These are phyloP conservation scores for Drosophila robusta DNA, from an alignment of 2,888 invertebrate genomes.

Conservation along the genomic window DNA sequence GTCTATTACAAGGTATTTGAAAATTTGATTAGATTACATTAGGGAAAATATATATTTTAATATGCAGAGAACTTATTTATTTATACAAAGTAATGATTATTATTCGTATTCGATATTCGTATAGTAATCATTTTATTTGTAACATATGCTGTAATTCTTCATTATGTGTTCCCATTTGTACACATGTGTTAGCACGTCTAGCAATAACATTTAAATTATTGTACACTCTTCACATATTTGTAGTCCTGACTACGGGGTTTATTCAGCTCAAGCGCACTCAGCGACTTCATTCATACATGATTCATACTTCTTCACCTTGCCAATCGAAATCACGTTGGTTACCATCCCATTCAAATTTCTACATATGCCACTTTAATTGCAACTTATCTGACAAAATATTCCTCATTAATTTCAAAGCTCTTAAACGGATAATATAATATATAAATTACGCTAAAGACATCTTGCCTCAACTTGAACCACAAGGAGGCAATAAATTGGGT, in stretches of 20 bases:
- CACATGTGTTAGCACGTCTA: too few relatives aligned
- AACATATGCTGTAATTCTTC: too few relatives aligned
- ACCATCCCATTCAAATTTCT: conserved; percentile 15
- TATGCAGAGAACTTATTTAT: too few relatives aligned
- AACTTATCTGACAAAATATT: neutral
- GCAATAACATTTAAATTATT: too few relatives aligned
- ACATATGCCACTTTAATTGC: neutral
- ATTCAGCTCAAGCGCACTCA: too few relatives aligned
- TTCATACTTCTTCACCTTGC: neutral
- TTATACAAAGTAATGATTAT: too few relatives aligned
- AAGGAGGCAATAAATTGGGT: conserved; percentile 14
- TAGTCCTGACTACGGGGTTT: neutral
- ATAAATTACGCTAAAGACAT: neutral
- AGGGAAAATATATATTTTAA: too few relatives aligned
- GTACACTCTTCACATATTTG: neutral
- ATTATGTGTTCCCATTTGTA: too few relatives aligned
- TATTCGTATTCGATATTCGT: too few relatives aligned
- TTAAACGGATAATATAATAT: conserved; percentile 3
- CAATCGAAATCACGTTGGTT: conserved; percentile 11
- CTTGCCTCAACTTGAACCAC: neutral
- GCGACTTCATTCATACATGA: neutral
- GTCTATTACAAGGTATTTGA: neutral
- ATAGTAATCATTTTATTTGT: too few relatives aligned
- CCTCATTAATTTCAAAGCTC: neutral
- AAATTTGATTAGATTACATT: too few relatives aligned